Evolutionary conservation across 2,888 invertebrate species (phyloP).

Genomic region (Didymodactylos carnosus): DNA sequence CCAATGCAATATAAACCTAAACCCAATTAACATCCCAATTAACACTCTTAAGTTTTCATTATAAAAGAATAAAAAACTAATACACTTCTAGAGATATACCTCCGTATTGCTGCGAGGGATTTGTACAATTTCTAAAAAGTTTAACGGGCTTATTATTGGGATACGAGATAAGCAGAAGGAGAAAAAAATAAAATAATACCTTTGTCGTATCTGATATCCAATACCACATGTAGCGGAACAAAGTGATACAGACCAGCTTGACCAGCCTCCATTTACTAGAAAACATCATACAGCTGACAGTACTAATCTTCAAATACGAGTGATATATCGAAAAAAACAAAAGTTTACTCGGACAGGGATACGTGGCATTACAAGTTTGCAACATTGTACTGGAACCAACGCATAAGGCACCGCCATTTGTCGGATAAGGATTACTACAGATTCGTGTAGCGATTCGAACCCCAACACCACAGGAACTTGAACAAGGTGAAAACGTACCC

Average conservation of each 20-base stretch:
- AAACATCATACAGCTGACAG: neutral
- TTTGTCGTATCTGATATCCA: neutral
- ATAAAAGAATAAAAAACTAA: too few relatives aligned
- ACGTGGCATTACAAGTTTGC: neutral
- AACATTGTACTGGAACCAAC: neutral
- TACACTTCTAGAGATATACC: too few relatives aligned
- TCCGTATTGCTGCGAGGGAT: neutral
- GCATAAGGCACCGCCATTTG: neutral
- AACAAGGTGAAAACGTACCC: neutral
- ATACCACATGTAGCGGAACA: neutral
- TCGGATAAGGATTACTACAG: neutral
- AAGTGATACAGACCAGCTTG: neutral
- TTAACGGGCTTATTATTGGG: too few relatives aligned
- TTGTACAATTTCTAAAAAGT: neutral
- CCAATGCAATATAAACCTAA: neutral
- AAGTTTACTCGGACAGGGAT: neutral
- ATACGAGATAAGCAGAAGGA: neutral
- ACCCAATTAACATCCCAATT: too few relatives aligned
- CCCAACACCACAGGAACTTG: neutral
- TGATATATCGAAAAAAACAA: too few relatives aligned
- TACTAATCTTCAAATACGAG: neutral
- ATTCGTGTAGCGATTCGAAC: neutral
- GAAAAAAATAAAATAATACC: neutral
- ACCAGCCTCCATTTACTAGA: neutral
- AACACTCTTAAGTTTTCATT: too few relatives aligned